These are phyloP conservation scores for Lamellibrachia columna DNA, from an alignment of 2,888 invertebrate genomes.

Conservation along the genomic window DNA sequence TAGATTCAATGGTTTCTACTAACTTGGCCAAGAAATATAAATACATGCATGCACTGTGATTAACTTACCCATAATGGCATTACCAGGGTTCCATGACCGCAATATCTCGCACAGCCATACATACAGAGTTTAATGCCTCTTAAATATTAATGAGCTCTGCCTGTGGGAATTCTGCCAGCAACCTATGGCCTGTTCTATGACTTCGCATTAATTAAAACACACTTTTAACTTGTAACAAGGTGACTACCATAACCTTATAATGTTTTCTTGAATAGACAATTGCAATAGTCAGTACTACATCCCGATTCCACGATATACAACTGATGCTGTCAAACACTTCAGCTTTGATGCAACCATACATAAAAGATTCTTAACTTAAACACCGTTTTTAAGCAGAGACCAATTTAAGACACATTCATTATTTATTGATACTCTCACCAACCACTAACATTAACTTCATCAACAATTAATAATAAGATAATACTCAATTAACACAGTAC, in stretches of 20 bases:
- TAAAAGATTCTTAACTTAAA: background rate
- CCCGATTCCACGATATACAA: background rate
- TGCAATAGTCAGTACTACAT: background rate
- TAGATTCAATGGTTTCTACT: background rate
- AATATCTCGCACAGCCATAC: background rate
- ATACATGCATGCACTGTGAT: background rate
- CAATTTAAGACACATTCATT: background rate
- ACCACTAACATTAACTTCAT: too few species aligned
- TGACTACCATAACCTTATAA: background rate
- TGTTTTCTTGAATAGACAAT: background rate
- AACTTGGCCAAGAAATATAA: background rate
- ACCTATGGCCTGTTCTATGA: background rate
- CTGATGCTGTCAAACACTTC: background rate
- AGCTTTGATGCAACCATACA: background rate
- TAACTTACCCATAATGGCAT: background rate
- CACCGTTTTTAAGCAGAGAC: background rate
- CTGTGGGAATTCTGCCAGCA: background rate
- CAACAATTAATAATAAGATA: too few species aligned
- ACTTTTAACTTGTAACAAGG: background rate
- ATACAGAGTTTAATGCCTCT: background rate
- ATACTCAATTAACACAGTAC: too few species aligned
- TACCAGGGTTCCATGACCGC: background rate
- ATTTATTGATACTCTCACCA: too few species aligned
- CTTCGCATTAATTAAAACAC: background rate
- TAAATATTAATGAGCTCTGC: background rate